A percentile compares a stretch with the other conserved stretches of the same genome.
Evolutionary conservation across 2,797 vertebrate genomes (phyloP).

Genomic region (Carcharodon carcharias): DNA sequence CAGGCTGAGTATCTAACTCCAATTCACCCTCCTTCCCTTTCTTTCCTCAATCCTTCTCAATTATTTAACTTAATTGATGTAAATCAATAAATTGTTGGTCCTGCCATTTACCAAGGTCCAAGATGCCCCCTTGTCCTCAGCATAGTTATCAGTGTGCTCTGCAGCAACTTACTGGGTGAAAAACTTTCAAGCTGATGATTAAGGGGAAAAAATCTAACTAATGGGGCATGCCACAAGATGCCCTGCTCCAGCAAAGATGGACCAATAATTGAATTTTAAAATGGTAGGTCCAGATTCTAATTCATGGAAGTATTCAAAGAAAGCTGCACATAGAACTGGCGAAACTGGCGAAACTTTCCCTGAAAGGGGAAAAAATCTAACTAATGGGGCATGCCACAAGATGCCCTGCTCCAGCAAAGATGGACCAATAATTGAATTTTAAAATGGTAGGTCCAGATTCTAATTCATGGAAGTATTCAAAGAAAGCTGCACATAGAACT

Average conservation of each 20-base stretch:
- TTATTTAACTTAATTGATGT: not conserved
- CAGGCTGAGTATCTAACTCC: not conserved
- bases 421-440: not conserved
- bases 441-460: not conserved
- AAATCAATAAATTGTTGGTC: not conserved
- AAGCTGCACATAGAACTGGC: not conserved
- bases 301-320: not conserved
- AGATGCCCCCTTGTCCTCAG: not conserved
- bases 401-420: not conserved
- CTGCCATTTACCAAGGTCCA: not conserved
- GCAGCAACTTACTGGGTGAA: not conserved
- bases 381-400: not conserved
- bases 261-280: not conserved
- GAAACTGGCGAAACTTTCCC: no score
- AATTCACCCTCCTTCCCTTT: not conserved
- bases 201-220: not conserved
- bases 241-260: not conserved
- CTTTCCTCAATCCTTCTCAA: not conserved
- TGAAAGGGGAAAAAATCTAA: not conserved
- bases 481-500: not conserved
- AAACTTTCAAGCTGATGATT: not conserved
- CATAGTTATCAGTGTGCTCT: not conserved
- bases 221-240: no score
- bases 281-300: not conserved
- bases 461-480: not conserved